Base-by-base conservation (phyloP, 2,888 invertebrate genomes). In the Cephus sareptanus region DNA sequence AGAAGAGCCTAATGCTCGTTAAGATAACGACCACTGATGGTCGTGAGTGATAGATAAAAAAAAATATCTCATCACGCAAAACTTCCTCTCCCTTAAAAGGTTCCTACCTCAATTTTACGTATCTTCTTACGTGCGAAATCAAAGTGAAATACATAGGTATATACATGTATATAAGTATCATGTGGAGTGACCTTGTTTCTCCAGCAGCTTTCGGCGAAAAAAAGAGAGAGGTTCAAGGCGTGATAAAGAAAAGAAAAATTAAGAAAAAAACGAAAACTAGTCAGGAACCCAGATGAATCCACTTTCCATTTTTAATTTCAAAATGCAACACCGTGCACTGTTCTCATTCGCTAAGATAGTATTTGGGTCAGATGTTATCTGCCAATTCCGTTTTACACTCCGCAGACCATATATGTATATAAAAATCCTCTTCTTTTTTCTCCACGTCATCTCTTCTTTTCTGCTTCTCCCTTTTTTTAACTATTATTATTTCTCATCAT, bases 261-360 rank as follows among this genome's bases (percentile, higher is more conserved):
- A 40, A 40, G 13, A 6, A 4, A 40, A 40, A 40, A 40, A 40
- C 34, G 6, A 40, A 40, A 40, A 6, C 40, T 15, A 40, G 4
- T 6, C 23, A 15, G 40, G 6, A 40, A 40, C 15, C 15, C 40
- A 40, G 40, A 40, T 40, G 23, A 40, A 40, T 69, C 34, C 33
- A 75, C 71, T 76, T 79, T 68, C 73, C 75, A 69, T 81, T 84
- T 82, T 84, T 85, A 81, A 83, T 85, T 85, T 85, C 78, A 79
- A 78, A 84, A 82, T 80, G 78, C 81, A 75, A 75, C 79, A 76
- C 33, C 4, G 30, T 71, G 30, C 15, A 69, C 76, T 73, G 73
- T 75, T 23, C 40, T 74, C 69, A 76, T 75, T 76, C 75, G 77
- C 76, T 76, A 78, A 76, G 81, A 83, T 84, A 40, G 6, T 40